Evolutionary conservation across 1,140 invertebrate species (phyloP), one percentile per base, ranked within the genome.

Genomic region (Lordiphosa mommai): DNA sequence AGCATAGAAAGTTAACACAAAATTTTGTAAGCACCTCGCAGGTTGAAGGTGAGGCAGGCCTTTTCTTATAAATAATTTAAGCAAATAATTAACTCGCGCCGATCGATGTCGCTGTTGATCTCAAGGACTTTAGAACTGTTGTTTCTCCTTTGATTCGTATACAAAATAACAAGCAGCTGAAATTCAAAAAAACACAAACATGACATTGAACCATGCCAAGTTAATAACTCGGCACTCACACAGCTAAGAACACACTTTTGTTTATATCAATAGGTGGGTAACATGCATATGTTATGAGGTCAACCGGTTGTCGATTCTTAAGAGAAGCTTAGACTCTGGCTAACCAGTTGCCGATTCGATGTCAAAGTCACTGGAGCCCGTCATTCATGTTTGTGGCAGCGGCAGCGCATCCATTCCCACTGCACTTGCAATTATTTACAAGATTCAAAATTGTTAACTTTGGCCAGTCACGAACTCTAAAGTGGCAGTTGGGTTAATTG

Each of bases 231-330:
- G n/a, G n/a, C n/a, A n/a, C n/a, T n/a, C n/a, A n/a, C n/a, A n/a
- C n/a, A n/a, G n/a, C n/a, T n/a, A 82, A 80, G 76, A 80, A 80
- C 64, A 80, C 64, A 61, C 30, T 68, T 73, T 79, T 59, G 50
- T 65, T 79, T 80, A 41, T 52, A 64, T 41, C 76, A 47, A 20
- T 59, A 53, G 61, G 57, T 59, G 50, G 61, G 57, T 63, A 66
- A 57, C 77, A 67, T 80, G 66, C 71, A 76, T 64, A 47, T 59
- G 52, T 65, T 68, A 60, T 72, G 76, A 82, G 76, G 76, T 82
- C 76, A 77, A 84, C 76, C 79, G 77, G 76, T 82, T 82, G 61
- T 71, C 53, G 48, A 40, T 63, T 67, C 64, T 57, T 52, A 53
- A 69, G 65, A 69, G 65, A 50, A 64, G 38, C 59, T 47, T 53